Percentiles rank a stretch among this genome's conserved stretches.
Conservation (phyloP, 2,113 vertebrate genomes). For the Nymphicus hollandicus region DNA sequence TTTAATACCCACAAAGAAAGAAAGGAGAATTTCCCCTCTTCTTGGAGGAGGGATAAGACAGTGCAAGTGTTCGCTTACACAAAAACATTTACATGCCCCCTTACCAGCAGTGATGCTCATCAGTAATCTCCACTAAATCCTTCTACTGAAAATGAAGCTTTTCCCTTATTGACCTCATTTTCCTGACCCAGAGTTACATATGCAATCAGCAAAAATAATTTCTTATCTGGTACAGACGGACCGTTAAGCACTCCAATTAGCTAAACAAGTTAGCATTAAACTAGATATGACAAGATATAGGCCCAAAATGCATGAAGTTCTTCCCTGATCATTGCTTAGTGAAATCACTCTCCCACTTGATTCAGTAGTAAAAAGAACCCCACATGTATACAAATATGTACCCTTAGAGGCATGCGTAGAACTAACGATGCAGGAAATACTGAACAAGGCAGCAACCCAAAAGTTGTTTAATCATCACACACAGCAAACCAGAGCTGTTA, state of each 20-base stretch:
- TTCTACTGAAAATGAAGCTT: not conserved
- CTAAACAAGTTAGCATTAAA: slow-evolving; percentile 2
- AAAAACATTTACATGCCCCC: not conserved
- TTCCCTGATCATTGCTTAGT: not conserved
- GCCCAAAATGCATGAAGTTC: not conserved
- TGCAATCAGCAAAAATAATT: slow-evolving; percentile 7
- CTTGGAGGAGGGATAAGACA: not conserved
- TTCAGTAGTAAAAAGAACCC: not conserved
- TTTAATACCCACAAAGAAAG: not conserved
- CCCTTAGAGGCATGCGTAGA: rapidly evolving
- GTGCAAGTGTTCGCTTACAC: not conserved
- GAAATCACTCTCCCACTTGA: not conserved
- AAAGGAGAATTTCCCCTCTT: not conserved
- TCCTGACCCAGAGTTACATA: not conserved
- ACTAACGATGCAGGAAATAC: not conserved
- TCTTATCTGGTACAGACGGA: not conserved
- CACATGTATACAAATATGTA: not conserved
- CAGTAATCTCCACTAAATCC: slow-evolving; percentile 28
- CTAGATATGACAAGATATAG: not conserved
- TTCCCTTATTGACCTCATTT: slow-evolving; percentile 32
- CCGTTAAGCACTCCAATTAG: not conserved
- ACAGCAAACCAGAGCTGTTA: not conserved
- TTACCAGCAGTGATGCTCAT: not conserved
- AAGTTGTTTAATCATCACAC: not conserved
- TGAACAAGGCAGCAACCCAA: not conserved